phyloP scores from a whole-genome alignment of 2,797 vertebrate species.

The Triplophysa bombifrons region DNA sequence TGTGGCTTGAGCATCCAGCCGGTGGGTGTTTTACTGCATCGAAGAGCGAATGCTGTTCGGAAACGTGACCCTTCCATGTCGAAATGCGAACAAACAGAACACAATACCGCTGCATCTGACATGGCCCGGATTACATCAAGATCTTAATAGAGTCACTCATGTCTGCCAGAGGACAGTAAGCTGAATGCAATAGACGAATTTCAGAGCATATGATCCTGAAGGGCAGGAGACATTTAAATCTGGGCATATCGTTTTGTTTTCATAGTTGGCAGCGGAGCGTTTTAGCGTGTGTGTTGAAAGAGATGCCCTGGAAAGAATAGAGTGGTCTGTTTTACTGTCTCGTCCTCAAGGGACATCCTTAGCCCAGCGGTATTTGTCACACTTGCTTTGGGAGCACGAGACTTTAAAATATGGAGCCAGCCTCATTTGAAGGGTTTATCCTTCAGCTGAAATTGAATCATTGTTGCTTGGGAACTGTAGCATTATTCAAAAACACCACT shows the following conservation, averaged over 20 bases:
- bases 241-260: slow-evolving; percentile 39
- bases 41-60: slow-evolving; percentile 25
- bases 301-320: slow-evolving; percentile 37
- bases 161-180: slow-evolving; percentile 8
- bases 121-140: slow-evolving; percentile 15
- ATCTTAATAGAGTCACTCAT: slow-evolving; percentile 52
- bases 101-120: slow-evolving; percentile 33
- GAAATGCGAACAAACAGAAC: slow-evolving; percentile 38
- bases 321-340: slow-evolving; percentile 36
- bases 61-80: slow-evolving; percentile 32
- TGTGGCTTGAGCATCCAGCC: slow-evolving; percentile 45
- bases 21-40: background rate
- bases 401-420: slow-evolving; percentile 34
- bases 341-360: slow-evolving; percentile 40
- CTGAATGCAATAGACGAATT: slow-evolving; percentile 15
- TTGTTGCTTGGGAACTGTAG: background rate
- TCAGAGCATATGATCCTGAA: slow-evolving; percentile 22
- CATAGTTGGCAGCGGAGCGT: slow-evolving; percentile 37
- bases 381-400: slow-evolving; percentile 11
- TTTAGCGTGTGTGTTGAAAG: slow-evolving; percentile 36
- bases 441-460: slow-evolving; percentile 20
- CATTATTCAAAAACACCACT: background rate
- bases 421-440: slow-evolving; percentile 44
- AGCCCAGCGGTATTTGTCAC: slow-evolving; percentile 39
- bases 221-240: slow-evolving; percentile 35